phyloP scores from a whole-genome alignment of 2,113 vertebrate species.

The Dasyornis broadbenti region DNA sequence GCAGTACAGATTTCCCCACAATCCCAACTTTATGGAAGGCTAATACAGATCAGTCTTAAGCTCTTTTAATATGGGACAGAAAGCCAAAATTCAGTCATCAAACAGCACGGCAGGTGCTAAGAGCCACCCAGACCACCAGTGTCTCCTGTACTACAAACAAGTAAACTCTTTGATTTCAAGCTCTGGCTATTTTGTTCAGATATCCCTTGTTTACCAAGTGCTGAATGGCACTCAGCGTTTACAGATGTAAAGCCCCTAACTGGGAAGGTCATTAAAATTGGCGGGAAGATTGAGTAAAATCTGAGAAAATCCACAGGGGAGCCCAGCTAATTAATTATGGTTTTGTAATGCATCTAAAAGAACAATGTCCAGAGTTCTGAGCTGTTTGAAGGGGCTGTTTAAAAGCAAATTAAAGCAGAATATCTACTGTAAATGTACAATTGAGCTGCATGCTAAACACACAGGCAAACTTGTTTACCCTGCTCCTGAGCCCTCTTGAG shows the following conservation, averaged over 20 bases:
- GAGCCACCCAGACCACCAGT: slow-evolving; percentile 26
- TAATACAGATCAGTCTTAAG: neutral
- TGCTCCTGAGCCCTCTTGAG: slow-evolving; percentile 28
- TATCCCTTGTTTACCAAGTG: slow-evolving; percentile 46
- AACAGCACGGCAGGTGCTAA: slow-evolving; percentile 38
- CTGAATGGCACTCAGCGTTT: slow-evolving; percentile 53
- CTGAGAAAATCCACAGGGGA: slow-evolving; percentile 64
- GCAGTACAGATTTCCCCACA: neutral
- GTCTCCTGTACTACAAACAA: slow-evolving; percentile 37
- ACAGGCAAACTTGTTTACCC: slow-evolving; percentile 44
- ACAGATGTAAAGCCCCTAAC: slow-evolving; percentile 62
- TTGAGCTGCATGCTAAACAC: slow-evolving; percentile 30
- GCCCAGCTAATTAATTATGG: slow-evolving; percentile 60
- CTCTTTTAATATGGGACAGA: neutral
- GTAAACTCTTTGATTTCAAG: slow-evolving; percentile 54
- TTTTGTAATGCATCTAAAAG: slow-evolving; percentile 56
- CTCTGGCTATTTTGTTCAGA: slow-evolving; percentile 36
- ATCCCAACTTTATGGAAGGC: neutral
- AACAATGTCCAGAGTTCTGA: slow-evolving; percentile 46
- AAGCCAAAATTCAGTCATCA: slow-evolving; percentile 29
- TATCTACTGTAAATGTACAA: slow-evolving; percentile 64
- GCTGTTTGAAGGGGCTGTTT: slow-evolving; percentile 57
- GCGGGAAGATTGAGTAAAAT: slow-evolving; percentile 54
- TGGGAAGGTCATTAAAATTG: slow-evolving; percentile 67
- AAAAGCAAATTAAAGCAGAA: slow-evolving; percentile 64